Percentiles rank a stretch among this genome's conserved stretches.
Evolutionary conservation across 2,888 invertebrate species (phyloP).

Genomic region (Margaritifera margaritifera): DNA sequence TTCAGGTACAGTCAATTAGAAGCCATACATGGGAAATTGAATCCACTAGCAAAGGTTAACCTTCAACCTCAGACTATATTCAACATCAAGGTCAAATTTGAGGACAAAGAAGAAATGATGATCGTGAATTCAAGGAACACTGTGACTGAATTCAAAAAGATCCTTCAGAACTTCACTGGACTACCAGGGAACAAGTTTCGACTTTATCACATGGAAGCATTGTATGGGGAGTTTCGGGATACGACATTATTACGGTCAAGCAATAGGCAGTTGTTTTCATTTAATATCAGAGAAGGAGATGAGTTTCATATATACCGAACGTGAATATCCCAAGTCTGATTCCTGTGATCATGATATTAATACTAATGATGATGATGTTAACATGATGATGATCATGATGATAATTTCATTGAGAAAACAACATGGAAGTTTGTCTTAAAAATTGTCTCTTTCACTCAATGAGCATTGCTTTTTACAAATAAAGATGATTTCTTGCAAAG

Average conservation of each 20-base stretch:
- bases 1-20: conserved; percentile 87
- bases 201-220: conserved; percentile 86
- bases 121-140: conserved; percentile 81
- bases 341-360: neutral
- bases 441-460: too few relatives aligned
- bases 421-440: too few relatives aligned
- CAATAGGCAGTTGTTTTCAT: conserved; percentile 90
- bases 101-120: conserved; percentile 74
- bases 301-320: conserved; percentile 43
- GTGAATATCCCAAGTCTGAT: neutral
- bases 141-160: conserved; percentile 79
- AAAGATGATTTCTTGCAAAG: too few relatives aligned
- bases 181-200: conserved; percentile 88
- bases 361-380: too few relatives aligned
- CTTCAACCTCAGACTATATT: conserved; percentile 76
- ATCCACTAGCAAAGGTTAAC: conserved; percentile 91
- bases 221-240: conserved; percentile 10
- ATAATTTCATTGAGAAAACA: too few relatives aligned
- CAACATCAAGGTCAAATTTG: conserved; percentile 83
- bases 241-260: conserved; percentile 87
- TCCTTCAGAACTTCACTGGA: conserved; percentile 76
- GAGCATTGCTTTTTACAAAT: too few relatives aligned
- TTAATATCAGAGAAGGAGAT: conserved; percentile 66
- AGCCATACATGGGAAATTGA: conserved; percentile 88
- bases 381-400: too few relatives aligned